A percentile compares a stretch with the other conserved stretches of the same genome.
These are phyloP conservation scores for Poicephalus gulielmi DNA, from an alignment of 2,113 vertebrate species.

Conservation along the genomic window DNA sequence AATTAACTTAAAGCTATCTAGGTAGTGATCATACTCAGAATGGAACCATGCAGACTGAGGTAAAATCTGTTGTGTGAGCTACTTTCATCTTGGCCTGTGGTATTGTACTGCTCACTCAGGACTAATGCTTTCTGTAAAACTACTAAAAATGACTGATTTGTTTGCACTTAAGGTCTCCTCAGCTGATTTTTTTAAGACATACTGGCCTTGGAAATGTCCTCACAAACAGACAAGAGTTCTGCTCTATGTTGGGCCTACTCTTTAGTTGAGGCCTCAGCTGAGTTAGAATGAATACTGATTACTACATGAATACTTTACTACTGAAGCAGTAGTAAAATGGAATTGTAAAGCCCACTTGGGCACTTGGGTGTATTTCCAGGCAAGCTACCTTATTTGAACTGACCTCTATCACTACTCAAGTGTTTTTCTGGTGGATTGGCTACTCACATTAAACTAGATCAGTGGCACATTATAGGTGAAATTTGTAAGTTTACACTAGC, in stretches of 20 bases:
- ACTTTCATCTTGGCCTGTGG: background rate
- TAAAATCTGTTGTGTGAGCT: background rate
- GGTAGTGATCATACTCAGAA: background rate
- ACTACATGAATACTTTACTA: background rate
- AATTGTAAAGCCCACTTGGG: background rate
- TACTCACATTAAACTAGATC: background rate
- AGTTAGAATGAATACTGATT: background rate
- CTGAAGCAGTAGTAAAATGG: background rate
- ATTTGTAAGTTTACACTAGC: background rate
- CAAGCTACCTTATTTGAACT: background rate
- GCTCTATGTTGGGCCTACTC: background rate
- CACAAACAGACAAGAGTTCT: background rate
- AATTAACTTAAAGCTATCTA: background rate
- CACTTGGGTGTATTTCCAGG: background rate
- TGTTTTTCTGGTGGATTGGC: background rate
- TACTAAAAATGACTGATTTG: background rate
- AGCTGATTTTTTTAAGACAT: background rate
- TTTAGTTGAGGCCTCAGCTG: background rate
- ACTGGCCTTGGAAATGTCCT: background rate
- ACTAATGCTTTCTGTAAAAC: background rate
- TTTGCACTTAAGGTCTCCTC: background rate
- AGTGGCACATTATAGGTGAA: background rate
- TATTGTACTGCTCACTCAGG: background rate
- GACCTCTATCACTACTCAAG: background rate
- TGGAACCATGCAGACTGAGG: background rate